Conservation (phyloP, 35 echinoderm and acorn worm species). For the Patiria miniata region DNA sequence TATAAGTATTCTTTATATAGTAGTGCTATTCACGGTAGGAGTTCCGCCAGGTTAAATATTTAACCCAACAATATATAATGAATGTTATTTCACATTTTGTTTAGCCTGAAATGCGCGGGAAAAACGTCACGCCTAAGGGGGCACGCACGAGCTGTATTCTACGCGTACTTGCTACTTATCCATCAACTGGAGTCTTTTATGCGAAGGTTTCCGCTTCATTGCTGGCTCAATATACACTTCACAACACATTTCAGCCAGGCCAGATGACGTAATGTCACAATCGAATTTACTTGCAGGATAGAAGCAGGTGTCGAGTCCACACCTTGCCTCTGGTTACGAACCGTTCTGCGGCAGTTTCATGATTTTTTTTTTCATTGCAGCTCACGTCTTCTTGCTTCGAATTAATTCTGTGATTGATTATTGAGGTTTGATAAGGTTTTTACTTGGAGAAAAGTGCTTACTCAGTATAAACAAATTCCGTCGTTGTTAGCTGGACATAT, state of each 20-base stretch:
- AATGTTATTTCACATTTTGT: too few species aligned
- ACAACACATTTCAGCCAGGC: constrained; percentile 15
- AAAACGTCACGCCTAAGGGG: background rate
- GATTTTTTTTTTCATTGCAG: background rate
- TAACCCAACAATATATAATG: too few species aligned
- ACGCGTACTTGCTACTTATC: background rate
- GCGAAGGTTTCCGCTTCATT: background rate
- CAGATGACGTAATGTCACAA: constrained; percentile 30
- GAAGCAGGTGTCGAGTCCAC: constrained; percentile 11
- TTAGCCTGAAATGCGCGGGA: background rate
- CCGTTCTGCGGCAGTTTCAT: constrained; percentile 10
- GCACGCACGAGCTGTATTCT: constrained; percentile 1
- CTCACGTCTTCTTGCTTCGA: too few species aligned
- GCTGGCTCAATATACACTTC: background rate
- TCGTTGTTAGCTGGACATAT: too few species aligned
- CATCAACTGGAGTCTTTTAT: constrained; percentile 6
- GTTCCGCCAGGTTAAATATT: too few species aligned
- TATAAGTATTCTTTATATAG: too few species aligned
- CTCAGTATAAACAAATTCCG: too few species aligned
- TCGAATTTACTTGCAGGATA: constrained; percentile 19
- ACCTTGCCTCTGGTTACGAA: background rate
- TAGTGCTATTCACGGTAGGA: too few species aligned
- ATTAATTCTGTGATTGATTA: too few species aligned
- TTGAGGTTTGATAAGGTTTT: too few species aligned
- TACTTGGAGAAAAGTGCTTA: too few species aligned